phyloP scores from a whole-genome alignment of 2,888 invertebrate species.

The Neoitamus cyanurus region DNA sequence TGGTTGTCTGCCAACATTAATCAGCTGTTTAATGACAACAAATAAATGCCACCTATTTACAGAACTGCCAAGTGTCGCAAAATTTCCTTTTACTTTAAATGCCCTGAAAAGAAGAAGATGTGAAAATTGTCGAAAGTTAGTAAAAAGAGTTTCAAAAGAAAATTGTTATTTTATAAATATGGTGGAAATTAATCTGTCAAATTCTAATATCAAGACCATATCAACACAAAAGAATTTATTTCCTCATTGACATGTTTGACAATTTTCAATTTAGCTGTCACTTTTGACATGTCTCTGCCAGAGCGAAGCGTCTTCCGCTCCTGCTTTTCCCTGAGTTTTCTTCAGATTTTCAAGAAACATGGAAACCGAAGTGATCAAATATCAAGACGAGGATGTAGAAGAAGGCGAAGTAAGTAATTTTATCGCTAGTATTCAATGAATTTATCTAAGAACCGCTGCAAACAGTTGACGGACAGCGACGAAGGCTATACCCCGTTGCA shows the following conservation, averaged over 20 bases:
- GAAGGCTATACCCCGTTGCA: slow-evolving; percentile 64
- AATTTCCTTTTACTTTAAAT: not conserved
- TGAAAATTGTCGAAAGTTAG: not conserved
- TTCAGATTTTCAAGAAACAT: slow-evolving; percentile 59
- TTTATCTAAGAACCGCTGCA: not conserved
- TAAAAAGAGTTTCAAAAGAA: not conserved
- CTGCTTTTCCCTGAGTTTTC: not conserved
- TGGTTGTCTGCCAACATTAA: not conserved
- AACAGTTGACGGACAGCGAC: slow-evolving; percentile 62
- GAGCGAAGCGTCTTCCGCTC: slow-evolving; percentile 11
- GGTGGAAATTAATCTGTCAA: too few relatives aligned
- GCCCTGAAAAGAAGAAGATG: not conserved
- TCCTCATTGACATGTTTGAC: not conserved
- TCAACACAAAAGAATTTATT: not conserved
- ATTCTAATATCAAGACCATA: not conserved
- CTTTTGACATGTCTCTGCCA: not conserved
- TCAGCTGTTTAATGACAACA: slow-evolving; percentile 12
- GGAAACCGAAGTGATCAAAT: slow-evolving; percentile 72
- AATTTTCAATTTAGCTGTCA: not conserved
- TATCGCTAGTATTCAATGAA: not conserved
- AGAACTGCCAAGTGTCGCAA: not conserved
- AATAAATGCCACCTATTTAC: not conserved
- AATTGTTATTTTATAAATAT: not conserved
- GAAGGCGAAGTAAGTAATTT: slow-evolving; percentile 75
- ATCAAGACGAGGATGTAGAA: slow-evolving; percentile 72